These are phyloP conservation scores for Poeciliopsis prolifica DNA, from an alignment of 2,113 vertebrate species.

Conservation along the genomic window DNA sequence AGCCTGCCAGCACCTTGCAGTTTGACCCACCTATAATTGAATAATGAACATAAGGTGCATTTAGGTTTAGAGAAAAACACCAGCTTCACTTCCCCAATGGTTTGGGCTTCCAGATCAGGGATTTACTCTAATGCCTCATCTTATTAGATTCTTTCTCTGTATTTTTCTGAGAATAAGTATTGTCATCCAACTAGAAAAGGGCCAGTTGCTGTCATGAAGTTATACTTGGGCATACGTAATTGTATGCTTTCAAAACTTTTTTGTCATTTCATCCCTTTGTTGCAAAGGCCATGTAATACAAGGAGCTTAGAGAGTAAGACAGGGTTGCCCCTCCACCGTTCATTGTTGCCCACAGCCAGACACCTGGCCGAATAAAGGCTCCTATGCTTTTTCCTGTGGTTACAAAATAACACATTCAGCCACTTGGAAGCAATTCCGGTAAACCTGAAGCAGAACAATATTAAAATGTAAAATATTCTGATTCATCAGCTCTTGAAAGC, in stretches of 20 bases:
- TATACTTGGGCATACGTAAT: not conserved
- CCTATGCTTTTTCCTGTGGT: not conserved
- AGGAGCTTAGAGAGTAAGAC: too few species aligned
- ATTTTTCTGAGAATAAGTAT: constrained; percentile 8
- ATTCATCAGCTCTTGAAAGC: too few species aligned
- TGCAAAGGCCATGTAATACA: not conserved
- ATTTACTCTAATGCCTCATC: constrained; percentile 4
- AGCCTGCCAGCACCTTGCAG: constrained; percentile 14
- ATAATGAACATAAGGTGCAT: constrained; percentile 8
- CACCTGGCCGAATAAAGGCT: not conserved
- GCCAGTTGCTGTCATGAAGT: not conserved
- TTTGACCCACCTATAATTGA: constrained; percentile 11
- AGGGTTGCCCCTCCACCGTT: not conserved
- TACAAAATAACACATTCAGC: not conserved
- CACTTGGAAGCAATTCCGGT: too few species aligned
- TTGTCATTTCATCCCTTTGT: not conserved
- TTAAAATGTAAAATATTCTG: too few species aligned
- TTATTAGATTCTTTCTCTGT: not conserved
- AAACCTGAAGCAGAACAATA: too few species aligned
- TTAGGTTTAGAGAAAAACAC: constrained; percentile 5
- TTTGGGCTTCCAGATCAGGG: not conserved
- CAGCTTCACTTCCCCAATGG: constrained; percentile 2
- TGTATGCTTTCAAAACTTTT: not conserved
- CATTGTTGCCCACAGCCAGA: not conserved
- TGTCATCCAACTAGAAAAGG: not conserved